phyloP scores from a whole-genome alignment of 1,140 invertebrate species.

The Drosophila mayri region DNA sequence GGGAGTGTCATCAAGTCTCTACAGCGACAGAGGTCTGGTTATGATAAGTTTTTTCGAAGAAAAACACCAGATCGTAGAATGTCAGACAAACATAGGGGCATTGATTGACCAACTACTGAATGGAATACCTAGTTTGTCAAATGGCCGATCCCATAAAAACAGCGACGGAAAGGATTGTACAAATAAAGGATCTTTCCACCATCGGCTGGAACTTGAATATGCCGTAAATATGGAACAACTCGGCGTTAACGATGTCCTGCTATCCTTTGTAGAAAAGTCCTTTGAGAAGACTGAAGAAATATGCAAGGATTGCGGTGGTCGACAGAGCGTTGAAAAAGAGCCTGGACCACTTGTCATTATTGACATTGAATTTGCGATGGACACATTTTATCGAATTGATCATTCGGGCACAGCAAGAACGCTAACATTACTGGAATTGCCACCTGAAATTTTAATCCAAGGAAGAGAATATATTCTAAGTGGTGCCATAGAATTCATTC shows the following conservation, averaged over 20 bases:
- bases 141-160: background rate
- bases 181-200: background rate
- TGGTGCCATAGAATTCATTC: too few species aligned
- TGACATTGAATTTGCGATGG: too few species aligned
- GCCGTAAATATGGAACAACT: background rate
- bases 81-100: background rate
- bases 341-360: too few species aligned
- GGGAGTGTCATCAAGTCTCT: background rate
- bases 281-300: too few species aligned
- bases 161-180: background rate
- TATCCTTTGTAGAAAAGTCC: too few species aligned
- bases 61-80: background rate
- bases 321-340: too few species aligned
- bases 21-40: background rate
- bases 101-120: background rate
- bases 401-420: too few species aligned
- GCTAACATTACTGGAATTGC: too few species aligned
- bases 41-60: slow-evolving; percentile 4
- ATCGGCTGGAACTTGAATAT: background rate
- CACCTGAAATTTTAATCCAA: too few species aligned
- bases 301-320: too few species aligned
- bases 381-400: too few species aligned
- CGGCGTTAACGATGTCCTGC: background rate
- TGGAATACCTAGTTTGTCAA: background rate
- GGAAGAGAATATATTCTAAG: too few species aligned